Evolutionary conservation across 2,888 invertebrate species (phyloP).

Genomic region (Elysia crispata): DNA sequence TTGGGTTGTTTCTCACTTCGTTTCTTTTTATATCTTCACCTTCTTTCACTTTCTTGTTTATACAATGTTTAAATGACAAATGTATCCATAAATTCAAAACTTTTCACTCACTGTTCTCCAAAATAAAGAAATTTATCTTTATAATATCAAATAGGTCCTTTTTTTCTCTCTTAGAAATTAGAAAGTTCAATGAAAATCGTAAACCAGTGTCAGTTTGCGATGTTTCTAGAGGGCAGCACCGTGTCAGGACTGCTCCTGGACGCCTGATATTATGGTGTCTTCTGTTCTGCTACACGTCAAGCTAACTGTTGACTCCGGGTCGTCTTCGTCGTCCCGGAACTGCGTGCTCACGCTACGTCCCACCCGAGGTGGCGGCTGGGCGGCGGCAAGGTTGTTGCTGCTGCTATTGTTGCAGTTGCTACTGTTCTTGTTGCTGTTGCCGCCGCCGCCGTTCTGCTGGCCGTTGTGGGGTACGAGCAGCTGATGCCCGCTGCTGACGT

Average conservation of each 20-base stretch:
- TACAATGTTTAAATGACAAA: no score
- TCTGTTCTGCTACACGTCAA: conserved; percentile 47
- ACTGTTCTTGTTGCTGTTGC: background rate
- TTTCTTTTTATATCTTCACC: no score
- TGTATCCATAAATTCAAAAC: no score
- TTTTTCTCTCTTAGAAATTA: no score
- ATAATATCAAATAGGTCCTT: no score
- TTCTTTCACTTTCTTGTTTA: no score
- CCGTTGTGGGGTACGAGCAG: conserved; percentile 41
- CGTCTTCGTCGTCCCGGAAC: conserved; percentile 11
- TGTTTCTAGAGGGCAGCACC: no score
- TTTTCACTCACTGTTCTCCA: no score
- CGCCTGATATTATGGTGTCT: conserved; percentile 43
- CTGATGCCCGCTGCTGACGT: conserved; percentile 31
- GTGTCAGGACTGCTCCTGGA: conserved; percentile 40
- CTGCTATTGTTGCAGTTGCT: background rate
- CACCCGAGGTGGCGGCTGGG: conserved; percentile 29
- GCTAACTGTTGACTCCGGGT: conserved; percentile 1
- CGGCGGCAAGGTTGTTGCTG: background rate
- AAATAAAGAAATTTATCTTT: no score
- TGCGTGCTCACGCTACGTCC: conserved; percentile 44
- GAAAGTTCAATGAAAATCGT: no score
- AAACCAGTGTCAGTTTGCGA: no score
- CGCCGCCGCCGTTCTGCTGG: conserved; percentile 36
- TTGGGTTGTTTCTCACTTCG: no score